These are phyloP conservation scores for Dolichallabes microphthalmus DNA, from an alignment of 2,113 vertebrate genomes.

Conservation along the genomic window DNA sequence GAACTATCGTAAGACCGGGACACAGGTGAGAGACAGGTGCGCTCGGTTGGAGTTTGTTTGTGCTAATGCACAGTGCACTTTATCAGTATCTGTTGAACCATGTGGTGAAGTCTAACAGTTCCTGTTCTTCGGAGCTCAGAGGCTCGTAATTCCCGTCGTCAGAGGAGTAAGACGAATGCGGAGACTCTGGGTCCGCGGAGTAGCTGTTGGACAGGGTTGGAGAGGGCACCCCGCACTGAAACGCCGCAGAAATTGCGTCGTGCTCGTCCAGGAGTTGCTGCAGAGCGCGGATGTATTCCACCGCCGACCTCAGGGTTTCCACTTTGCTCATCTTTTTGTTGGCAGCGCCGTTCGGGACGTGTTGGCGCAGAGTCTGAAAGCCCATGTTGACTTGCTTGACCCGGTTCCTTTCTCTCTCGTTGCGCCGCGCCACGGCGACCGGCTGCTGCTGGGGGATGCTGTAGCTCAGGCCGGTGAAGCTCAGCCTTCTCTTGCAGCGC, in stretches of 20 bases:
- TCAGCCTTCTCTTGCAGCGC: constrained; percentile 85
- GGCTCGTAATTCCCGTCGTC: constrained; percentile 87
- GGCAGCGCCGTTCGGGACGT: constrained; percentile 90
- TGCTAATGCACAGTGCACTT: neutral
- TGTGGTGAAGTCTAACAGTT: constrained; percentile 88
- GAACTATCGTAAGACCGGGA: neutral
- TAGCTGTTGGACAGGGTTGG: constrained; percentile 68
- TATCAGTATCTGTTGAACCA: constrained; percentile 90
- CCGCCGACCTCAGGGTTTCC: constrained; percentile 92
- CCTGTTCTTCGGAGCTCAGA: constrained; percentile 84
- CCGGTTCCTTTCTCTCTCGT: constrained; percentile 92
- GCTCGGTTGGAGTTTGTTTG: neutral
- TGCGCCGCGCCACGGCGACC: constrained; percentile 88
- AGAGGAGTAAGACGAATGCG: constrained; percentile 85
- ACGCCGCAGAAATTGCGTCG: constrained; percentile 80
- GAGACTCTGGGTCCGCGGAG: constrained; percentile 76
- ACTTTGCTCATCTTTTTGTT: constrained; percentile 98
- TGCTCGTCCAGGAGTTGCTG: constrained; percentile 90
- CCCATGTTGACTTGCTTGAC: constrained; percentile 95
- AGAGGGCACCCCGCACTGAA: constrained; percentile 79
- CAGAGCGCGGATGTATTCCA: constrained; percentile 91
- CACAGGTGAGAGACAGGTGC: neutral
- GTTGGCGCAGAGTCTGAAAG: constrained; percentile 92
- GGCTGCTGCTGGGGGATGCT: constrained; percentile 73
- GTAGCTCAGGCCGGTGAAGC: constrained; percentile 78